Base-by-base conservation (phyloP, 1,140 invertebrate species). In the Oryzaephilus surinamensis region DNA sequence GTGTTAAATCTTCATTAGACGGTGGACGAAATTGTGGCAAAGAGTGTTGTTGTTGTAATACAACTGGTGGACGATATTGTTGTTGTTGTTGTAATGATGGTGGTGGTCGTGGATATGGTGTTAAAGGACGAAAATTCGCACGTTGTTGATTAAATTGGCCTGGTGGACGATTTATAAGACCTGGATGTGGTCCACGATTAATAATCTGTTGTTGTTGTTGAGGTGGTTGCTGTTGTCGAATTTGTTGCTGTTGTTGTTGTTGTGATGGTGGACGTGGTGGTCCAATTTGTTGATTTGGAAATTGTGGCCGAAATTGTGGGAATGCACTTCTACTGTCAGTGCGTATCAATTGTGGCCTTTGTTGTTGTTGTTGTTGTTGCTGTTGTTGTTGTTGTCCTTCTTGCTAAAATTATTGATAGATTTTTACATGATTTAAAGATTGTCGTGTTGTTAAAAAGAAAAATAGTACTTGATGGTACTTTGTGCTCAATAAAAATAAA, bases 271-370 rank as follows among this genome's bases (percentile, higher is more conserved):
- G 40, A 23, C 41, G 30, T 10, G 37, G 24, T 7, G 26, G 41
- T 6, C n/a, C 34, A n/a, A 38, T 37, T 19, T 43, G 50, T 28
- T 34, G 49, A 10, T 24, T 24, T 3, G 55, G 50, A 46, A 51
- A 54, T 6, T 45, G 45, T 24, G 48, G 51, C 10, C 53, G 48
- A n/a, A n/a, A n/a, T 11, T 43, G 35, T 21, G 42, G 46, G 12
- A 58, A 43, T 28, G 48, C 49, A 20, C 17, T 40, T 27, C 51
- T 38, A 34, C 57, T 59, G 32, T 59, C 57, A 10, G 50, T 32
- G 27, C 57, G 42, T 15, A 20, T 32, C 18, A 59, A 17, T 6
- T 47, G 54, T 11, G 52, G 51, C 36, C 50, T 38, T 21, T 33
- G 33, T 24, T 24, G 23, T 24, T 24, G 19, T 20, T 5, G 8